Evolutionary conservation across 2,888 invertebrate species (phyloP).

Genomic region (Plutella xylostella): DNA sequence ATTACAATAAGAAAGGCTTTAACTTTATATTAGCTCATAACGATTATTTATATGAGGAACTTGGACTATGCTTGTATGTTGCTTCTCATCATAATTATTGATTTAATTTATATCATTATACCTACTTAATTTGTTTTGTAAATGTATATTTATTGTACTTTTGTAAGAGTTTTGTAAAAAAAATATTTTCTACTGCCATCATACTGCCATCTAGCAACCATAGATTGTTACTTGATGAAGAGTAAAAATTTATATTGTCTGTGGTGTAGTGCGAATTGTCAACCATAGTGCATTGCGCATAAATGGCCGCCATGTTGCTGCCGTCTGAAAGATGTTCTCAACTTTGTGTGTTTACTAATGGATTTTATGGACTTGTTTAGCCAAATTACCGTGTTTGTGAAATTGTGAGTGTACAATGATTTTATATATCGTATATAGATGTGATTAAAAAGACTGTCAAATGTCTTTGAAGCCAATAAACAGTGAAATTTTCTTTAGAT

Average conservation of each 20-base stretch:
- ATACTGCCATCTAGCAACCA: no score
- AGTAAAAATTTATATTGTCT: conserved; percentile 52
- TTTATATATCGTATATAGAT: conserved; percentile 59
- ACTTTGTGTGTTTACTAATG: conserved; percentile 71
- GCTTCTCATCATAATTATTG: no score
- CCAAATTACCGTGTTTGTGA: conserved; percentile 66
- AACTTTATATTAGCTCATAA: no score
- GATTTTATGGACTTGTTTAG: conserved; percentile 61
- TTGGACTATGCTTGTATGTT: no score
- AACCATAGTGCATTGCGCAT: conserved; percentile 71
- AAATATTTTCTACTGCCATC: no score
- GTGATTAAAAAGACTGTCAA: conserved; percentile 63
- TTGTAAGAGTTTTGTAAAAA: no score
- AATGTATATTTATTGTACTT: no score
- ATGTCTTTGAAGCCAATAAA: conserved; percentile 69
- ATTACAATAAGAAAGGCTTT: no score
- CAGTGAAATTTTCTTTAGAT: conserved; percentile 71
- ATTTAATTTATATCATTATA: no score
- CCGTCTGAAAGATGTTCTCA: conserved; percentile 71
- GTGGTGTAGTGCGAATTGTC: conserved; percentile 66
- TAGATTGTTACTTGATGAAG: conserved; percentile 18
- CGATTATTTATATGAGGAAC: no score
- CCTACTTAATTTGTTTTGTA: no score
- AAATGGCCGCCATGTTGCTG: conserved; percentile 72
- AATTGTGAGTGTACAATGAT: conserved; percentile 69